Evolutionary conservation across 2,113 vertebrate species (phyloP), one percentile per base, ranked within the genome.

Genomic region (Illadopsis cleaveri): DNA sequence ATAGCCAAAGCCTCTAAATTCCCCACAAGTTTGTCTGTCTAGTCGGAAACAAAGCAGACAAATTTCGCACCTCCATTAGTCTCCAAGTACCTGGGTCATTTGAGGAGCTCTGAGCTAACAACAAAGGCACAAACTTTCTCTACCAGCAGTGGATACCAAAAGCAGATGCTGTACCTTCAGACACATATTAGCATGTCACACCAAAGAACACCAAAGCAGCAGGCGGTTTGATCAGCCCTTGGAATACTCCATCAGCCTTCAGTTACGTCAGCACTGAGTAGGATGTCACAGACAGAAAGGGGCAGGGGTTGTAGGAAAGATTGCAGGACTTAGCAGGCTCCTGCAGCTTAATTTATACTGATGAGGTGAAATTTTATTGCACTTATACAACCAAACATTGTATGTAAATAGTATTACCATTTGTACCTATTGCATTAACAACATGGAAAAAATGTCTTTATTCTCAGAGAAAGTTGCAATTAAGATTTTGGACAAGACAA

Each of bases 401-500:
- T 61, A 69, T 64, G 18, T 33, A 53, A 84, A 25, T 5, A 47
- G 24, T 44, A 22, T n/a, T 79, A 30, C 15, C 5, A 2, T 40
- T 79, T 76, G 31, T 60, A n/a, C 20, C 20, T 61, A 8, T 38
- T 62, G 54, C 27, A 54, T 38, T 85, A 73, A 77, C 24, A 35
- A 85, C 40, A 70, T 2, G 11, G 15, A 60, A 47, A 61, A 68
- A 82, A n/a, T 28, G 15, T 91, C 86, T 86, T 50, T 91, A 42
- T 83, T 85, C 80, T 72, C 97, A 99, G 99, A 99, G 96, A 99
- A 99, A 97, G 99, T 99, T 92, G 99, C 99, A 60, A 99, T 99
- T 93, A 99, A 99, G 97, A 99, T 99, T 97, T 96, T 99, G 94
- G 99, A 99, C 96, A 99, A 99, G 98, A 99, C 99, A 77, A 99